Conservation (phyloP, 1,140 invertebrate species). For the Plectrocnemia conspersa region DNA sequence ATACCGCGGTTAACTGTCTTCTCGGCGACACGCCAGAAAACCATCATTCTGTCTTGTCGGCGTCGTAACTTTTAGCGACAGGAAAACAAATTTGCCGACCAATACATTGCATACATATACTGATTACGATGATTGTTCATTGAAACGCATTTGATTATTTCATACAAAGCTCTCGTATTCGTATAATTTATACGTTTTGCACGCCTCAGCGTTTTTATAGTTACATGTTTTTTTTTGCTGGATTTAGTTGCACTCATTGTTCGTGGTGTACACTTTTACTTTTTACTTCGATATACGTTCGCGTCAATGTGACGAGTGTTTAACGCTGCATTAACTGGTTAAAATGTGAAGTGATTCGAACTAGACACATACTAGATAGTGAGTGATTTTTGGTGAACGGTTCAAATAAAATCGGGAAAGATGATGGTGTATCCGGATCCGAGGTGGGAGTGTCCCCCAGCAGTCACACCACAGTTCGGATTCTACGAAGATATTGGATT, state of each 20-base stretch:
- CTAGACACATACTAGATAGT: neutral
- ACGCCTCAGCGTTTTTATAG: too few species aligned
- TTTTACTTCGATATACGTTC: neutral
- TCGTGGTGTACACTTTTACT: conserved; percentile 4
- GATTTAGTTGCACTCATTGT: too few species aligned
- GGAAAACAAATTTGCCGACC: too few species aligned
- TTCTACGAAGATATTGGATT: conserved; percentile 47
- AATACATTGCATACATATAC: too few species aligned
- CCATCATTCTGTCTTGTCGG: neutral
- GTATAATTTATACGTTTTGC: too few species aligned
- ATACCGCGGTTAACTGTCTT: neutral
- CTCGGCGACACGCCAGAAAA: neutral
- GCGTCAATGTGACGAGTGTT: neutral
- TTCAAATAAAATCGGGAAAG: conserved; percentile 11
- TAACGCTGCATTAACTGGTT: neutral
- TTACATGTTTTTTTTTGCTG: neutral
- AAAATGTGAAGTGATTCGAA: conserved; percentile 10
- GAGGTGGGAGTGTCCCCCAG: conserved; percentile 38
- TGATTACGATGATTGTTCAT: too few species aligned
- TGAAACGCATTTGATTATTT: too few species aligned
- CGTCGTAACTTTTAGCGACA: conserved; percentile 4
- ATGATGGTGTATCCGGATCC: conserved; percentile 48
- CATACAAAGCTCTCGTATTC: too few species aligned
- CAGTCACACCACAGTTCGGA: conserved; percentile 42
- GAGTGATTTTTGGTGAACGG: conserved; percentile 6